A percentile compares a stretch with the other conserved stretches of the same genome.
Conservation (phyloP, 2,888 invertebrate genomes). For the Drosophila prolongata region DNA sequence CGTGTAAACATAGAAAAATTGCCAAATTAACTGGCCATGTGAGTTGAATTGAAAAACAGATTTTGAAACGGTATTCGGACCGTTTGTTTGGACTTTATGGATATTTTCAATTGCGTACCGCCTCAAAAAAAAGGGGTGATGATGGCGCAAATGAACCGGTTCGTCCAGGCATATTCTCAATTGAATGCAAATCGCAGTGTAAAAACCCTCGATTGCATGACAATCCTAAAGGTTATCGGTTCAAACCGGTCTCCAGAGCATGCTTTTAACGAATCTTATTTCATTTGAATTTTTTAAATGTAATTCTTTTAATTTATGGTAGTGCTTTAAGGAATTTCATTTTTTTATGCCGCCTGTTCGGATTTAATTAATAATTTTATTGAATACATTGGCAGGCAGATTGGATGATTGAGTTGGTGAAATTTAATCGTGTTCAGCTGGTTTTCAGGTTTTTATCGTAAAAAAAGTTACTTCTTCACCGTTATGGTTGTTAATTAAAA, state of each 20-base stretch:
- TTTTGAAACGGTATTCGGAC: slow-evolving; percentile 40
- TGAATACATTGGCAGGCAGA: background rate
- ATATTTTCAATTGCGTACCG: slow-evolving; percentile 19
- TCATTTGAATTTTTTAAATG: background rate
- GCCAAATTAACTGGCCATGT: slow-evolving; percentile 49
- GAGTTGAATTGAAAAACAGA: slow-evolving; percentile 41
- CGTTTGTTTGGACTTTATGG: slow-evolving; percentile 4
- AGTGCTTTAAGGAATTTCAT: background rate
- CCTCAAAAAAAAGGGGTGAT: slow-evolving; percentile 7
- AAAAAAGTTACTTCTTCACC: no score
- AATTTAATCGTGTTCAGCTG: no score
- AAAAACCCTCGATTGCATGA: slow-evolving; percentile 3
- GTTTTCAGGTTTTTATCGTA: no score
- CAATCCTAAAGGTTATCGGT: slow-evolving; percentile 1
- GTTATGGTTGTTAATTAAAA: no score
- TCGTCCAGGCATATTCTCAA: background rate
- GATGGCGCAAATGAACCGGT: background rate
- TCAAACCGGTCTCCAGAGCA: slow-evolving; percentile 9
- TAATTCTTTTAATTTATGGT: background rate
- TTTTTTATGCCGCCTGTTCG: no score
- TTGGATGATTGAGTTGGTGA: no score
- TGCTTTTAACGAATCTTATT: background rate
- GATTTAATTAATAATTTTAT: background rate
- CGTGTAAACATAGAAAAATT: slow-evolving; percentile 58
- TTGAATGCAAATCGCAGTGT: slow-evolving; percentile 12